Conservation (phyloP, 2,113 vertebrate species). For the Nerophis lumbriciformis region DNA sequence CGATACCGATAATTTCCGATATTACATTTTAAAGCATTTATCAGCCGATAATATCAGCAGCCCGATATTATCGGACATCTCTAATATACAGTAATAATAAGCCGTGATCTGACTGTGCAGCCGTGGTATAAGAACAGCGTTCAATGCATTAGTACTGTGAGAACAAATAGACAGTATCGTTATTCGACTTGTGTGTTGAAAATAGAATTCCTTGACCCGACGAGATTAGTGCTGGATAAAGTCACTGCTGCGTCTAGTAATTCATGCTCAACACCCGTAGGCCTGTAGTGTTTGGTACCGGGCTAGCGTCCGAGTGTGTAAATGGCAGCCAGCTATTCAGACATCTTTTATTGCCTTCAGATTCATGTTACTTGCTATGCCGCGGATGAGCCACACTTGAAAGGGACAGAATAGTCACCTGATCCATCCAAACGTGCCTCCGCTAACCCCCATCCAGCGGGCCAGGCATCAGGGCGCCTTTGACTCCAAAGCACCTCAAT, state of each 20-base stretch:
- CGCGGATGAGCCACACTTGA: slow-evolving; percentile 59
- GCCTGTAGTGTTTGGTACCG: slow-evolving; percentile 32
- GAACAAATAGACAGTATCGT: background rate
- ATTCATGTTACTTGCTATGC: slow-evolving; percentile 64
- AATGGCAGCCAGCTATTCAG: slow-evolving; percentile 49
- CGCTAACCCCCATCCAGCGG: slow-evolving; percentile 48
- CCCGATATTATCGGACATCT: too few species aligned
- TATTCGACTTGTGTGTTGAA: background rate
- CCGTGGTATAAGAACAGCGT: too few species aligned
- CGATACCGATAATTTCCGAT: too few species aligned
- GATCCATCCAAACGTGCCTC: slow-evolving; percentile 65
- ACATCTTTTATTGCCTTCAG: slow-evolving; percentile 66
- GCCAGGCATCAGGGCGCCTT: slow-evolving; percentile 68
- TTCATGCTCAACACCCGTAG: slow-evolving; percentile 30
- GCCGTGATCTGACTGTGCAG: too few species aligned
- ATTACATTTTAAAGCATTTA: too few species aligned
- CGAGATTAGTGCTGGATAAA: slow-evolving; percentile 11
- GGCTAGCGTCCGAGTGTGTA: slow-evolving; percentile 34
- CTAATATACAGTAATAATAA: too few species aligned
- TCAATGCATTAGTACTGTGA: too few species aligned
- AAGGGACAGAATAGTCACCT: slow-evolving; percentile 62
- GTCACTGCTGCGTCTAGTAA: slow-evolving; percentile 16
- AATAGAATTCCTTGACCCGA: slow-evolving; percentile 3
- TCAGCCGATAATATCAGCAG: too few species aligned
- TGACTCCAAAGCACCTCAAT: slow-evolving; percentile 66